Conservation (phyloP, 2,113 vertebrate genomes). For the Lagopus leucura region DNA sequence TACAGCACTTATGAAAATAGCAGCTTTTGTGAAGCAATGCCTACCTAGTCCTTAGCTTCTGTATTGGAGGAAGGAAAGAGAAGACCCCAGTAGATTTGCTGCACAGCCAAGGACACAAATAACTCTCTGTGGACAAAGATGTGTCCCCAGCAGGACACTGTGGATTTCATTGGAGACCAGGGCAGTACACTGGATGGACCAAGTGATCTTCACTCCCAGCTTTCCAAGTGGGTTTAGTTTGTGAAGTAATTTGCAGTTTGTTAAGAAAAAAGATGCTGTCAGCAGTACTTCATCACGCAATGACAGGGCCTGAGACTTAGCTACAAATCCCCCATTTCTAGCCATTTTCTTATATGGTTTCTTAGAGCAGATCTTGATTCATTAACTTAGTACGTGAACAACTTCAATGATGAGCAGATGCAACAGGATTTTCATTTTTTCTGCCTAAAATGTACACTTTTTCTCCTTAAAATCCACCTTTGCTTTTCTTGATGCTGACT, state of each 20-base stretch:
- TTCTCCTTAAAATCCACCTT: not conserved
- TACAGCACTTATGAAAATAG: not conserved
- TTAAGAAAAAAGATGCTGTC: slow-evolving; percentile 25
- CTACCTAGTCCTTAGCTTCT: not conserved
- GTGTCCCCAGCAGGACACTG: not conserved
- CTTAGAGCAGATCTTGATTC: not conserved
- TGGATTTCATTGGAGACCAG: not conserved
- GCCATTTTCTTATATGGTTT: not conserved
- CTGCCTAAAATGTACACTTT: not conserved
- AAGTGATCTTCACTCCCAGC: not conserved
- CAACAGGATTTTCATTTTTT: not conserved
- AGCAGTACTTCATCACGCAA: not conserved
- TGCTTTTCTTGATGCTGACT: not conserved
- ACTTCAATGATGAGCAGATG: not conserved
- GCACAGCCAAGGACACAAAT: not conserved
- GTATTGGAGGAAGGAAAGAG: not conserved
- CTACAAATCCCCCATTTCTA: slow-evolving; percentile 2
- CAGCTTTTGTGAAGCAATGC: not conserved
- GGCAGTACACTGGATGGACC: too few species aligned
- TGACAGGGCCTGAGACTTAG: not conserved
- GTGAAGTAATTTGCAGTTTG: not conserved
- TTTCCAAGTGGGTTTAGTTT: not conserved
- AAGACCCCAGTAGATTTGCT: not conserved
- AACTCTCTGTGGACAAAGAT: rapidly evolving
- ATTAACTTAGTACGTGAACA: not conserved